These are phyloP conservation scores for Damaliscus lunatus DNA, from an alignment of 2,113 vertebrate species.

Conservation along the genomic window DNA sequence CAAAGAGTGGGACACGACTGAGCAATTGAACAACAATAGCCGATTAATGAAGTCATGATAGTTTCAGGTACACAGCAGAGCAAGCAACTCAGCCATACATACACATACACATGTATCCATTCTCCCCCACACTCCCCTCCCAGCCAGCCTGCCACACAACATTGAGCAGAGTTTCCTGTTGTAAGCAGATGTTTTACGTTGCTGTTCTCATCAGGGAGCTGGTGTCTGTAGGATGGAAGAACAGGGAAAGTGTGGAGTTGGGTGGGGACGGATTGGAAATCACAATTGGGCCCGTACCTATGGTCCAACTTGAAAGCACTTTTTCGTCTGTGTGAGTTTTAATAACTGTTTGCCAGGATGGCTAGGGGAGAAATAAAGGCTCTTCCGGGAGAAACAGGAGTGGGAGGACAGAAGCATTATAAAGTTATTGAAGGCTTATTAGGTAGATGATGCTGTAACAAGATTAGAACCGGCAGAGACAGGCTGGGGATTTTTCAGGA, in stretches of 20 bases:
- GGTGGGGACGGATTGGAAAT: rapidly evolving
- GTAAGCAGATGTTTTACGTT: not conserved
- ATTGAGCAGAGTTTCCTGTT: not conserved
- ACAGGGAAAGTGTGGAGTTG: not conserved
- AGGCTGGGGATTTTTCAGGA: too few species aligned
- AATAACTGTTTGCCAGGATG: not conserved
- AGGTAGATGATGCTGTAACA: not conserved
- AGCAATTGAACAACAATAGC: not conserved
- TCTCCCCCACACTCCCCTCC: not conserved
- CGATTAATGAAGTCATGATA: not conserved
- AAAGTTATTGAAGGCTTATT: not conserved
- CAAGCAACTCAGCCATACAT: not conserved
- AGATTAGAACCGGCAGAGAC: not conserved
- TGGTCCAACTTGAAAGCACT: not conserved
- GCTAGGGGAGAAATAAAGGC: not conserved
- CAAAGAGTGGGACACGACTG: not conserved
- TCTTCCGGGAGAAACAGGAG: not conserved
- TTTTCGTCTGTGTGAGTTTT: not conserved
- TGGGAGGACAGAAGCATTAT: not conserved
- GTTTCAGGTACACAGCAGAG: not conserved
- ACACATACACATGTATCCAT: not conserved
- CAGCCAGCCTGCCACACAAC: not conserved
- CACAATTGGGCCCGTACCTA: rapidly evolving
- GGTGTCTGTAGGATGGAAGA: not conserved
- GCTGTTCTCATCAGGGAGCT: not conserved